Base-by-base conservation (phyloP, 2,113 vertebrate species). In the Xiphophorus hellerii region DNA sequence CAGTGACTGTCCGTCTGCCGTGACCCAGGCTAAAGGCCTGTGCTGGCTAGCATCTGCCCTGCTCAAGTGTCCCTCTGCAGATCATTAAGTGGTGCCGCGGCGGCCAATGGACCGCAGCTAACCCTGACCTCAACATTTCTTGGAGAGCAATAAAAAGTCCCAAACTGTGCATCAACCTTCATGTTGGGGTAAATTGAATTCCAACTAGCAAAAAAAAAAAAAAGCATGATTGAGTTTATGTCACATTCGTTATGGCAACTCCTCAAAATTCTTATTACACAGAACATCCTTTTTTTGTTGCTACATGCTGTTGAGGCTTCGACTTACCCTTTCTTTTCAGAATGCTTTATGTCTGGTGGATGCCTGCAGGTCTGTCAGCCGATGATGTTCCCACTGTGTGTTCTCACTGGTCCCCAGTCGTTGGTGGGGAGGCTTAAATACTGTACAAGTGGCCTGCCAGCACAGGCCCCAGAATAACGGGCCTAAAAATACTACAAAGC, bases 401-500 rank as follows among this genome's bases (percentile, higher is more conserved):
- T 77, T 70, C 71, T 89, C 69, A 69, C 77, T 88, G 87, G 87
- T 88, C 82, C 84, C 69, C 76, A 25, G 81, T 78, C 76, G 74
- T 78, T 11, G 35, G 63, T 61, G 76, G 84, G 88, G 84, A 83
- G 81, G 85, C 69, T 92, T 93, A 88, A 92, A 93, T 93, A 93
- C 84, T 28, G 87, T 62, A 66, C 82, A 80, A 37, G 67, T 85
- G 90, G 73, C 87, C 88, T 88, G 92, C 81, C 86, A 85, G 87
- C 61, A 88, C 87, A 66, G 84, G 79, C 86, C 91, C 89, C 81
- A 85, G 91, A 93, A 92, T 94, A 93, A 93, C 93, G 92, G 87
- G 62, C 87, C 93, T 94, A 94, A 93, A 94, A 94, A 94, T 94
- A 94, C 91, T 89, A 89, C 92, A 89, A 89, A 92, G 93, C 92